Evolutionary conservation across 2,888 invertebrate species (phyloP).

Genomic region (Schizotus pectinicornis): DNA sequence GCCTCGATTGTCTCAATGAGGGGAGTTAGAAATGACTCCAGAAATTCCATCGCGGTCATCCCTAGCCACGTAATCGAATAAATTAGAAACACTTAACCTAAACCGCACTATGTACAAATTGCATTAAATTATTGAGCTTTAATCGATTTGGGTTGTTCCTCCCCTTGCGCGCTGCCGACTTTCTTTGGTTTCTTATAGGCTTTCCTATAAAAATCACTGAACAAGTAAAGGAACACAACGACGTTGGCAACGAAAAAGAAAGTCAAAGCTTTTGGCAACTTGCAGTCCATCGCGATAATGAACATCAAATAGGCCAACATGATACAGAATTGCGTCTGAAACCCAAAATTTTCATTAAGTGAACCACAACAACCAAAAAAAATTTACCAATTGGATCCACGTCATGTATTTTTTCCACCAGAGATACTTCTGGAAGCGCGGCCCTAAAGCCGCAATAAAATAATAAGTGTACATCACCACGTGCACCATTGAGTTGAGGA

Average conservation of each 20-base stretch:
- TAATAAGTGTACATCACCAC: slow-evolving; percentile 93
- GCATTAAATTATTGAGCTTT: slow-evolving; percentile 11
- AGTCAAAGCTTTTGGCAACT: slow-evolving; percentile 73
- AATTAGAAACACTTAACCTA: slow-evolving; percentile 12
- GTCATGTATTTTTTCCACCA: slow-evolving; percentile 97
- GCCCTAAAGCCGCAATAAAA: slow-evolving; percentile 85
- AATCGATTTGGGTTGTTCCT: slow-evolving; percentile 3
- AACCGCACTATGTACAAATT: slow-evolving; percentile 1
- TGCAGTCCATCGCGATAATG: slow-evolving; percentile 70
- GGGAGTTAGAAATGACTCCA: slow-evolving; percentile 20
- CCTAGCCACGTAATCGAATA: neutral
- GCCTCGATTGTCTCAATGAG: neutral
- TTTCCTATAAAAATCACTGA: slow-evolving; percentile 73
- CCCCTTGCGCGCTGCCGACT: neutral
- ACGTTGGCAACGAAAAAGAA: slow-evolving; percentile 72
- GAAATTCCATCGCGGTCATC: too few relatives aligned
- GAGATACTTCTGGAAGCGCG: slow-evolving; percentile 84
- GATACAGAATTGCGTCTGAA: slow-evolving; percentile 76
- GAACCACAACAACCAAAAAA: neutral
- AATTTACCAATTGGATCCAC: slow-evolving; percentile 76
- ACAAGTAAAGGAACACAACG: slow-evolving; percentile 76
- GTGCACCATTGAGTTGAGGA: slow-evolving; percentile 89
- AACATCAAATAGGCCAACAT: slow-evolving; percentile 74
- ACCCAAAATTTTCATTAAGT: slow-evolving; percentile 38
- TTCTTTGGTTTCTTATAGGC: slow-evolving; percentile 47